phyloP scores from a whole-genome alignment of 1,140 invertebrate genomes.

The Rhagoletis zephyria region DNA sequence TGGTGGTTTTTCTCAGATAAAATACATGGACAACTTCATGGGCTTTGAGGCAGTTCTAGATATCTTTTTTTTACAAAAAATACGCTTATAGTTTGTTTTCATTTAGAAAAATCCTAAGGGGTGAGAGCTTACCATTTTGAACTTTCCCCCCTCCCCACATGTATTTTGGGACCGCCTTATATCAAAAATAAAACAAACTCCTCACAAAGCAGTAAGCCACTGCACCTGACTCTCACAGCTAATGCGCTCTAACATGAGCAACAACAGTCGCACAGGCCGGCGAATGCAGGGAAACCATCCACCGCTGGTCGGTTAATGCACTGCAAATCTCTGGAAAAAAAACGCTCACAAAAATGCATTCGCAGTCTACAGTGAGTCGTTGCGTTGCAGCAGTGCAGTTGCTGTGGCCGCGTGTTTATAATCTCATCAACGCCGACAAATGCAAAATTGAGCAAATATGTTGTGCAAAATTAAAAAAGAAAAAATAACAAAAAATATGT shows the following conservation, averaged over 20 bases:
- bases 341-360: background rate
- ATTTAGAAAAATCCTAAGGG: too few relatives aligned
- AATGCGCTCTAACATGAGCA: too few relatives aligned
- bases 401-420: background rate
- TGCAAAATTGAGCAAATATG: background rate
- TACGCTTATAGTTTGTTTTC: too few relatives aligned
- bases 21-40: too few relatives aligned
- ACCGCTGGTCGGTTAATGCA: background rate
- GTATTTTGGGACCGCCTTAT: too few relatives aligned
- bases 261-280: too few relatives aligned
- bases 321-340: constrained; percentile 9
- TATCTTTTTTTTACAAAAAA: too few relatives aligned
- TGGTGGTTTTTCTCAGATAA: too few relatives aligned
- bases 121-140: too few relatives aligned
- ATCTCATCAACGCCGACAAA: background rate
- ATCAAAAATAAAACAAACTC: background rate
- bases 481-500: background rate
- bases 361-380: background rate
- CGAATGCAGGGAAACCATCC: background rate
- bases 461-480: background rate
- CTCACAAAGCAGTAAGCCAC: background rate
- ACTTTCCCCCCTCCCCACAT: too few relatives aligned
- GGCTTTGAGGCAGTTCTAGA: too few relatives aligned
- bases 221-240: background rate
- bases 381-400: background rate